Percentiles rank a stretch among this genome's conserved stretches.
phyloP scores from a whole-genome alignment of 2,113 vertebrate species.

The Colistium nudipinnis region DNA sequence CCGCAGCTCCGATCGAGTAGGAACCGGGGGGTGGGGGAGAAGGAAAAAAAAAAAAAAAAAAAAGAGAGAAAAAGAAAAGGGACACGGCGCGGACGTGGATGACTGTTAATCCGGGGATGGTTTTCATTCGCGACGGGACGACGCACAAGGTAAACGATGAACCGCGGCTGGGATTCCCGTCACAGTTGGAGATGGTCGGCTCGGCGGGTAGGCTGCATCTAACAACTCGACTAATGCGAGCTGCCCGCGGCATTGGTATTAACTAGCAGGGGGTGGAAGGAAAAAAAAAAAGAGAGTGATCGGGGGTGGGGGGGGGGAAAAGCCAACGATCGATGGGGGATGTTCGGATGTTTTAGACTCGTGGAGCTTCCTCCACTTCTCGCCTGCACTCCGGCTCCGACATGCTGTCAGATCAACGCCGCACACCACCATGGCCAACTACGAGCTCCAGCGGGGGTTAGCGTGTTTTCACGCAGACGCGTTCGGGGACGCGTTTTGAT shows the following conservation, averaged over 20 bases:
- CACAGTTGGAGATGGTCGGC: slow-evolving; percentile 55
- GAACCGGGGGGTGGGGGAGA: no score
- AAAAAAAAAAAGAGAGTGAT: no score
- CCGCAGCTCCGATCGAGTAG: slow-evolving; percentile 26
- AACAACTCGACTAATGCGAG: slow-evolving; percentile 52
- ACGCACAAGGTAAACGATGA: slow-evolving; percentile 62
- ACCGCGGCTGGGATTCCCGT: slow-evolving; percentile 51
- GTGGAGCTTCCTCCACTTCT: slow-evolving; percentile 46
- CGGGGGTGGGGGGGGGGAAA: no score
- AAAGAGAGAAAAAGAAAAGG: no score
- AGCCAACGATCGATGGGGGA: slow-evolving; percentile 32
- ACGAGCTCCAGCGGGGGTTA: slow-evolving; percentile 34
- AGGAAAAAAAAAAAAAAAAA: no score
- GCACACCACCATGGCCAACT: slow-evolving; percentile 60
- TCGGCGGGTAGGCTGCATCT: slow-evolving; percentile 24
- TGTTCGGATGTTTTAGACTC: slow-evolving; percentile 38
- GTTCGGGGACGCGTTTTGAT: no score
- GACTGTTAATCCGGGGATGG: not conserved
- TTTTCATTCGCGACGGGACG: slow-evolving; percentile 46
- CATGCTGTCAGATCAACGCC: slow-evolving; percentile 67
- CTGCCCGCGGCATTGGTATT: slow-evolving; percentile 17
- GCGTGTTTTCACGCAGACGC: no score
- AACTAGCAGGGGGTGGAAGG: no score
- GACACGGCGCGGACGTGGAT: not conserved
- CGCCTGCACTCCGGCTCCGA: slow-evolving; percentile 55